Base-by-base conservation (phyloP, 2,113 vertebrate species). In the Phycodurus eques region DNA sequence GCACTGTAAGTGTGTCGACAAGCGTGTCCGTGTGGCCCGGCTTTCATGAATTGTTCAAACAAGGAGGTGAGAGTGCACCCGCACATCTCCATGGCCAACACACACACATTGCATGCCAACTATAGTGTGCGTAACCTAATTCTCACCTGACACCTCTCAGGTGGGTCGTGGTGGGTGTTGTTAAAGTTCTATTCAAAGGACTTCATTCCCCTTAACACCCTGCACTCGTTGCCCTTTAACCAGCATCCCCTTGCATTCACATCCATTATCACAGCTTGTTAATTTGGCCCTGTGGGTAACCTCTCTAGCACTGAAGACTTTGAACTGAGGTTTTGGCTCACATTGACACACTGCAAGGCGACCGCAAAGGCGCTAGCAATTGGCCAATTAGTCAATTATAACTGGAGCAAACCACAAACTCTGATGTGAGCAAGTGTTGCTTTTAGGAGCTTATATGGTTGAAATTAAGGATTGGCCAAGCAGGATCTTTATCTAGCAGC, bases 231-330 rank as follows among this genome's bases (percentile, higher is more conserved):
- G 71, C 68, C 83, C 83, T 87, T 70, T 71, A 72, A 82, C 83
- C 80, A 46, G 12, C n/a, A 14, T 35, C 85, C 74, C 68, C 9
- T 44, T 42, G 35, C 61, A 60, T 73, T 83, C 78, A 67, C 76
- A 76, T 83, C 76, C 81, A 83, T 84, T 81, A 86, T 86, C 83
- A 79, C 87, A 88, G 84, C 87, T 88, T 91, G 87, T 91, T 88
- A 86, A 89, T 84, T 86, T 88, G 80, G 84, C 67, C 84, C 81
- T 85, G 87, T 86, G 75, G 85, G 85, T 89, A 88, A 90, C 80
- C 83, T 89, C 73, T 59, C 70, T 20, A 10, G 35, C 49, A 2
- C 2, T 70, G 77, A 66, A 66, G 66, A 63, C 79, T 79, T 44
- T 81, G 80, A 90, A 87, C 80, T 71, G 14, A 80, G 74, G 8